Evolutionary conservation across 2,797 vertebrate species (phyloP).

Genomic region (Sebastes hubbsi): DNA sequence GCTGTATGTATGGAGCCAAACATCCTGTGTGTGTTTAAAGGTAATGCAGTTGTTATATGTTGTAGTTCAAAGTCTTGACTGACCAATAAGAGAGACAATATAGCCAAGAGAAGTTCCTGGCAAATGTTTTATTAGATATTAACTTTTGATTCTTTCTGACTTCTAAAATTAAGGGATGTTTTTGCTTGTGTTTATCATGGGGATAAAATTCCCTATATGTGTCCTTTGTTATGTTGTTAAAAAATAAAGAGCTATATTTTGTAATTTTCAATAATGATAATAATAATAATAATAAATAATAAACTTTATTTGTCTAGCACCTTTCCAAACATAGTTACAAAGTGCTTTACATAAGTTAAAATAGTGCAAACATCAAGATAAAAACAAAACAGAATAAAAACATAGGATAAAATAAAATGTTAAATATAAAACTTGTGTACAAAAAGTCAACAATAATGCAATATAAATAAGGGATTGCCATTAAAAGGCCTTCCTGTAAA

Average conservation of each 20-base stretch:
- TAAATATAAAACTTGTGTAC: fast-evolving
- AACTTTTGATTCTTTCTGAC: background rate
- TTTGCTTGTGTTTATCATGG: background rate
- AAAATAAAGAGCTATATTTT: background rate
- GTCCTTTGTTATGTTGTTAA: background rate
- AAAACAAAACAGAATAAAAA: no score
- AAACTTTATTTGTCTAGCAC: no score
- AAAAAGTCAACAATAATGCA: no score
- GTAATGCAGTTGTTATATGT: background rate
- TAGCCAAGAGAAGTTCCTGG: background rate
- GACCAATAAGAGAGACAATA: background rate
- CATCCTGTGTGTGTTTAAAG: conserved; percentile 2
- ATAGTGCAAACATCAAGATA: no score
- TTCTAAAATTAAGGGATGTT: background rate
- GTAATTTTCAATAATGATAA: background rate
- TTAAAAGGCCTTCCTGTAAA: no score
- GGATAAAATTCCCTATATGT: background rate
- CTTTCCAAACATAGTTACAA: no score
- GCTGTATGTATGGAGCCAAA: background rate
- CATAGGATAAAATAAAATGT: no score
- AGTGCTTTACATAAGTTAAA: no score
- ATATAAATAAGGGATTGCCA: no score
- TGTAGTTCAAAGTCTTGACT: background rate
- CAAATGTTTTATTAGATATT: background rate
- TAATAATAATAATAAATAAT: no score